A percentile compares a stretch with the other conserved stretches of the same genome.
Conservation (phyloP, 2,888 invertebrate genomes). For the Drosophila meridiana region DNA sequence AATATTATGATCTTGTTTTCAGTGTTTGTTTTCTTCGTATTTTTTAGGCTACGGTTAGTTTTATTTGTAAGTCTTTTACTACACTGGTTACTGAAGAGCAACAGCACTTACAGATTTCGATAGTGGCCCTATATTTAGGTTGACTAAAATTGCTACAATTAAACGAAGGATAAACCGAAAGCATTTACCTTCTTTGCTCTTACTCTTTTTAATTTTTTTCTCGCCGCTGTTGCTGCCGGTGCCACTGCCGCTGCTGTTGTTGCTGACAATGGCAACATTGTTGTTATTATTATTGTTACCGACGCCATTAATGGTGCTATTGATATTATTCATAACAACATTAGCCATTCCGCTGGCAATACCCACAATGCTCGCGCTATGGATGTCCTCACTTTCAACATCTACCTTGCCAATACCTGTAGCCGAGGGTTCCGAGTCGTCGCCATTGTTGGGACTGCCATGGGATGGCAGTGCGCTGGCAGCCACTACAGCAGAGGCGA, state of each 20-base stretch:
- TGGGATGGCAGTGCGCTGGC: slow-evolving; percentile 74
- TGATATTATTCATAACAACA: slow-evolving; percentile 30
- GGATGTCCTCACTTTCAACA: slow-evolving; percentile 48
- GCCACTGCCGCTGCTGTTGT: slow-evolving; percentile 70
- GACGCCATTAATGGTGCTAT: slow-evolving; percentile 44
- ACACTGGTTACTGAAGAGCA: slow-evolving; percentile 43
- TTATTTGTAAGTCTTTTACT: slow-evolving; percentile 20
- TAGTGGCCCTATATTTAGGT: background rate
- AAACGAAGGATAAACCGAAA: slow-evolving; percentile 83
- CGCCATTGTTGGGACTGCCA: slow-evolving; percentile 85
- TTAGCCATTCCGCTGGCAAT: slow-evolving; percentile 6
- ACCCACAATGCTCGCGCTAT: slow-evolving; percentile 23
- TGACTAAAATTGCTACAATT: slow-evolving; percentile 74
- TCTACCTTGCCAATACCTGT: slow-evolving; percentile 56
- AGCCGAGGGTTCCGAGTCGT: slow-evolving; percentile 86
- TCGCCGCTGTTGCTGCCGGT: slow-evolving; percentile 81
- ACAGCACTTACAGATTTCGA: slow-evolving; percentile 16
- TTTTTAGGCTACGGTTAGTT: slow-evolving; percentile 14
- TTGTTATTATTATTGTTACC: slow-evolving; percentile 47
- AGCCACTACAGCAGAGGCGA: slow-evolving; percentile 69
- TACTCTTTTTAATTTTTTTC: slow-evolving; percentile 85
- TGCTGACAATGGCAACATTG: slow-evolving; percentile 44
- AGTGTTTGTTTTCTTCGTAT: background rate
- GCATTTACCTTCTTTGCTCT: slow-evolving; percentile 85
- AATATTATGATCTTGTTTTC: background rate